These are phyloP conservation scores for Cryptocheilus praepositus DNA, from an alignment of 2,888 invertebrate species.

Conservation along the genomic window DNA sequence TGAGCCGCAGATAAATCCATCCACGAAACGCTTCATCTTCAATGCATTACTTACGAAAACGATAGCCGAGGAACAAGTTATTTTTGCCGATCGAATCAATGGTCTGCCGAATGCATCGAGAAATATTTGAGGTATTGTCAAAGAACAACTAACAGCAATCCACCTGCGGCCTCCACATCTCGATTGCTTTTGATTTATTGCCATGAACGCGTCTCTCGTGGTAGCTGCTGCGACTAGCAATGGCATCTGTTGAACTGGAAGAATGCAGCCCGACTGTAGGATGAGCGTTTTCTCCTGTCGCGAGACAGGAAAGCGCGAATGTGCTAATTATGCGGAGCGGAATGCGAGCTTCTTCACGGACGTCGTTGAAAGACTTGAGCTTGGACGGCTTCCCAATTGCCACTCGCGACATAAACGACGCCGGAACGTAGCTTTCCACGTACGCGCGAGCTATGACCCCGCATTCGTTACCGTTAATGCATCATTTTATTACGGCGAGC, in stretches of 20 bases:
- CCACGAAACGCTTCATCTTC: no score
- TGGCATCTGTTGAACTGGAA: slow-evolving; percentile 55
- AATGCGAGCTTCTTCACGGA: slow-evolving; percentile 24
- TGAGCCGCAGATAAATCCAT: no score
- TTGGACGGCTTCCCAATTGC: slow-evolving; percentile 73
- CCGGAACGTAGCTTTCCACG: slow-evolving; percentile 52
- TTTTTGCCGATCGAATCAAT: no score
- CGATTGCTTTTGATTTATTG: slow-evolving; percentile 68
- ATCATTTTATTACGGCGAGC: slow-evolving; percentile 69
- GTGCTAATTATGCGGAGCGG: slow-evolving; percentile 55
- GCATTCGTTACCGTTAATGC: slow-evolving; percentile 69
- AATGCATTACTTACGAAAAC: no score
- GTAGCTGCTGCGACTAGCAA: slow-evolving; percentile 40
- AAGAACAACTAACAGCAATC: slow-evolving; percentile 36
- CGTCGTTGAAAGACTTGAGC: slow-evolving; percentile 57
- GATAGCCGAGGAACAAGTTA: no score
- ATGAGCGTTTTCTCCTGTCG: not conserved
- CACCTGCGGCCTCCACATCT: slow-evolving; percentile 57
- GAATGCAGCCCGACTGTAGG: slow-evolving; percentile 38
- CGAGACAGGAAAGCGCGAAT: not conserved
- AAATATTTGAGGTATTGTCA: slow-evolving; percentile 39
- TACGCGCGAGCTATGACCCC: slow-evolving; percentile 36
- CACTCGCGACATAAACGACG: slow-evolving; percentile 65
- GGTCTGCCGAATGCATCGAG: no score
- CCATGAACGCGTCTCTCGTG: slow-evolving; percentile 32